Evolutionary conservation across 2,113 vertebrate genomes (phyloP).

Genomic region (Machaerirhynchus nigripectus): DNA sequence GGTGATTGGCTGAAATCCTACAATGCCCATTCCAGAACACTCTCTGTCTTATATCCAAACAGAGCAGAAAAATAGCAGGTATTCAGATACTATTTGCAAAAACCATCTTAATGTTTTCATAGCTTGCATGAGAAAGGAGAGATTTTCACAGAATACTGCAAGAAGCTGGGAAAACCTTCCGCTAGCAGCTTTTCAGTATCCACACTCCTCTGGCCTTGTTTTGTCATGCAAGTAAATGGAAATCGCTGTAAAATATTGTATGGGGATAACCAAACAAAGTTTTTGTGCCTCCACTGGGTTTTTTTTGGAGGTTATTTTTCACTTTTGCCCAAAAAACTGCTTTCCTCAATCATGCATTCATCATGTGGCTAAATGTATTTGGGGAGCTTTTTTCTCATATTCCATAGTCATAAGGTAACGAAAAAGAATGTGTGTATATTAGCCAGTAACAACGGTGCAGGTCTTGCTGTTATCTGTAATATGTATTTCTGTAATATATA

Average conservation of each 20-base stretch:
- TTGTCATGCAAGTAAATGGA: not conserved
- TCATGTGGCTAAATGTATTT: not conserved
- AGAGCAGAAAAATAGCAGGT: too few relatives aligned
- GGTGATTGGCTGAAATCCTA: too few relatives aligned
- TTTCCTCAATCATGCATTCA: not conserved
- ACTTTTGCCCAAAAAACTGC: not conserved
- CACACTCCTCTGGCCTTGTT: not conserved
- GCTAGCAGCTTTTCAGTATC: too few relatives aligned
- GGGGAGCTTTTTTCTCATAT: not conserved
- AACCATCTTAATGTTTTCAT: too few relatives aligned
- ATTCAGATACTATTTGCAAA: too few relatives aligned
- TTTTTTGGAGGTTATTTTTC: not conserved
- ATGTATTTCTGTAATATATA: not conserved
- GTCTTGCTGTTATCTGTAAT: not conserved
- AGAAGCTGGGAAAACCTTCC: too few relatives aligned
- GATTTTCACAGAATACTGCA: too few relatives aligned
- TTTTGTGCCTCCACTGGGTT: not conserved
- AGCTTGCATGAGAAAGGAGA: too few relatives aligned
- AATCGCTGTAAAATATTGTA: not conserved
- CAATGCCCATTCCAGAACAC: too few relatives aligned
- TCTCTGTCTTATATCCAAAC: too few relatives aligned
- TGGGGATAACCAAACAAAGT: not conserved
- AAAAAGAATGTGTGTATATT: not conserved
- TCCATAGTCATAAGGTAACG: fast-evolving
- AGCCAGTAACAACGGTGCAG: not conserved